These are phyloP conservation scores for Periophthalmus magnuspinnatus DNA, from an alignment of 2,797 vertebrate species.

Conservation along the genomic window DNA sequence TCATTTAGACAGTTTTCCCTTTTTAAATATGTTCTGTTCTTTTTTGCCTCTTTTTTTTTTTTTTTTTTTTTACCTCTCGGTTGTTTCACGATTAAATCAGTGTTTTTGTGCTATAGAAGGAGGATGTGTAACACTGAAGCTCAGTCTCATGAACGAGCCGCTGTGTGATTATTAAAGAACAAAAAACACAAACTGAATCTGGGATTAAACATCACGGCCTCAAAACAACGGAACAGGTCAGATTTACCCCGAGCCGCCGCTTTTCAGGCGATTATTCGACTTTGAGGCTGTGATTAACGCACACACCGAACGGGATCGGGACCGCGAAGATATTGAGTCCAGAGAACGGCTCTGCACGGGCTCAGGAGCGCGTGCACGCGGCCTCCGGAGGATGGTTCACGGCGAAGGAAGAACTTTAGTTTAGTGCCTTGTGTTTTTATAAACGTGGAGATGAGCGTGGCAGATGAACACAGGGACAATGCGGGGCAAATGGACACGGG, in stretches of 20 bases:
- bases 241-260: conserved; percentile 98
- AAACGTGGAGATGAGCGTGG: too few species aligned
- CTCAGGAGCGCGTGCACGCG: background rate
- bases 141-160: conserved; percentile 98
- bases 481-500: too few species aligned
- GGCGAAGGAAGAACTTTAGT: conserved; percentile 15
- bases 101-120: background rate
- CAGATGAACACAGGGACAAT: too few species aligned
- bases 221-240: conserved; percentile 99
- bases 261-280: conserved; percentile 99
- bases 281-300: conserved; percentile 99
- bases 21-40: too few species aligned
- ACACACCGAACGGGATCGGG: too few species aligned
- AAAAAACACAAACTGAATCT: conserved; percentile 99
- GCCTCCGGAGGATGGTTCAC: background rate
- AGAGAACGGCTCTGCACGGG: too few species aligned
- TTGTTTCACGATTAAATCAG: background rate
- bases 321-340: too few species aligned
- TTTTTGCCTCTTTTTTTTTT: too few species aligned
- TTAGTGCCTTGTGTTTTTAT: conserved; percentile 26
- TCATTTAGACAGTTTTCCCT: too few species aligned
- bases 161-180: conserved; percentile 99
- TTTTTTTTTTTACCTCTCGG: too few species aligned
- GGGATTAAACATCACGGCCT: conserved; percentile 99
- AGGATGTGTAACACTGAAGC: too few species aligned